Percentiles rank a stretch among this genome's conserved stretches.
Evolutionary conservation across 35 echinoderm and acorn worm genomes (phyloP).

Genomic region (Patiria miniata): DNA sequence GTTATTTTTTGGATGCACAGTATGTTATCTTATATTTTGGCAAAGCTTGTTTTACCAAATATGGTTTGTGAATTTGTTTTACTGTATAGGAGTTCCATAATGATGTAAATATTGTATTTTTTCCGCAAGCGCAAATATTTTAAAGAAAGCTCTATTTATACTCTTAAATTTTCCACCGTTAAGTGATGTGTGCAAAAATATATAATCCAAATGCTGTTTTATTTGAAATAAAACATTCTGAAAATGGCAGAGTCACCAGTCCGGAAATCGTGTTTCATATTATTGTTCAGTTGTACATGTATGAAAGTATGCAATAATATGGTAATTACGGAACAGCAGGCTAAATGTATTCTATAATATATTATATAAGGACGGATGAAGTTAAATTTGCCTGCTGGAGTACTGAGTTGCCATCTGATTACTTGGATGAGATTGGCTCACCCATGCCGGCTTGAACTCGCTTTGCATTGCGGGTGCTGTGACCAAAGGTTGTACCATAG

Average conservation of each 20-base stretch:
- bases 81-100: neutral
- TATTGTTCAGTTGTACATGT: too few species aligned
- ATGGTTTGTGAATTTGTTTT: neutral
- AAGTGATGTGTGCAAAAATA: constrained; percentile 15
- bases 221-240: neutral
- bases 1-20: constrained; percentile 1
- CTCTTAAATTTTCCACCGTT: neutral
- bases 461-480: constrained; percentile 86
- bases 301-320: too few species aligned
- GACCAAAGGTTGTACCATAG: constrained; percentile 95
- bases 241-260: neutral
- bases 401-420: too few species aligned
- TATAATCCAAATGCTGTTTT: neutral
- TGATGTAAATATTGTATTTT: neutral
- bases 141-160: constrained; percentile 16
- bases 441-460: constrained; percentile 23
- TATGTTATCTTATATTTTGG: neutral
- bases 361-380: too few species aligned
- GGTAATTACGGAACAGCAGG: too few species aligned
- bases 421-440: constrained; percentile 19
- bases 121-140: constrained; percentile 10
- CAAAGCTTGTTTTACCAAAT: neutral
- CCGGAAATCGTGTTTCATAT: too few species aligned
- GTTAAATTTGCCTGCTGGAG: too few species aligned
- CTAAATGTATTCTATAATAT: too few species aligned